A percentile compares a stretch with the other conserved stretches of the same genome.
Conservation (phyloP, 2,113 vertebrate species). For the Holacanthus passer region DNA sequence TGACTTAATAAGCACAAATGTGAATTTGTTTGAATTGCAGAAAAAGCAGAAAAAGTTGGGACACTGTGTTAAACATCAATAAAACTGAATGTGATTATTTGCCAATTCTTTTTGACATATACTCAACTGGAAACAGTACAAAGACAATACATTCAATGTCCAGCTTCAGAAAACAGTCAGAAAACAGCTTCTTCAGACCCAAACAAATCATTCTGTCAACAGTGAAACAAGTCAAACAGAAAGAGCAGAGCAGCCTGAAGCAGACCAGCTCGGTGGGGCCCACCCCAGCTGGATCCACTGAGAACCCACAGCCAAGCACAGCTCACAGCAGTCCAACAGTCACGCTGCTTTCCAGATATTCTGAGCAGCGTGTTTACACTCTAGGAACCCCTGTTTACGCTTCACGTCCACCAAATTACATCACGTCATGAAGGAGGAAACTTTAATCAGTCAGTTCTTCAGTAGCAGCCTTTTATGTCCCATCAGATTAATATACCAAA, state of each 20-base stretch:
- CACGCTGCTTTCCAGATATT: conserved; percentile 61
- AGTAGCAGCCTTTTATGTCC: conserved; percentile 51
- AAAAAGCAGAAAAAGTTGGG: not conserved
- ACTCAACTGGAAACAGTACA: too few relatives aligned
- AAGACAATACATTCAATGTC: too few relatives aligned
- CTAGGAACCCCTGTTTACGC: conserved; percentile 64
- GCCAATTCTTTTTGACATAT: too few relatives aligned
- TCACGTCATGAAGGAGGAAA: conserved; percentile 59
- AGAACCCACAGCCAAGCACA: conserved; percentile 51
- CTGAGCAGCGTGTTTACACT: conserved; percentile 70
- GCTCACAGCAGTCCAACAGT: conserved; percentile 39
- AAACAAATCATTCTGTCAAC: conserved; percentile 63
- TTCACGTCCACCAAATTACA: conserved; percentile 68
- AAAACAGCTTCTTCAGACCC: conserved; percentile 43
- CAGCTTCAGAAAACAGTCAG: too few relatives aligned
- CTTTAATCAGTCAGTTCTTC: conserved; percentile 61
- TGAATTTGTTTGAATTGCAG: not conserved
- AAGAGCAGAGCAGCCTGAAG: conserved; percentile 22
- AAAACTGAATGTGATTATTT: not conserved
- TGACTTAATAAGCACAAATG: not conserved
- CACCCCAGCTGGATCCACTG: conserved; percentile 44
- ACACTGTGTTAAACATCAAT: not conserved
- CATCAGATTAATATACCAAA: conserved; percentile 55
- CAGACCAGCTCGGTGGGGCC: conserved; percentile 35
- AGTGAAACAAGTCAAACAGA: conserved; percentile 29